Evolutionary conservation across 2,888 invertebrate species (phyloP).

Genomic region (Cheilosia variabilis): DNA sequence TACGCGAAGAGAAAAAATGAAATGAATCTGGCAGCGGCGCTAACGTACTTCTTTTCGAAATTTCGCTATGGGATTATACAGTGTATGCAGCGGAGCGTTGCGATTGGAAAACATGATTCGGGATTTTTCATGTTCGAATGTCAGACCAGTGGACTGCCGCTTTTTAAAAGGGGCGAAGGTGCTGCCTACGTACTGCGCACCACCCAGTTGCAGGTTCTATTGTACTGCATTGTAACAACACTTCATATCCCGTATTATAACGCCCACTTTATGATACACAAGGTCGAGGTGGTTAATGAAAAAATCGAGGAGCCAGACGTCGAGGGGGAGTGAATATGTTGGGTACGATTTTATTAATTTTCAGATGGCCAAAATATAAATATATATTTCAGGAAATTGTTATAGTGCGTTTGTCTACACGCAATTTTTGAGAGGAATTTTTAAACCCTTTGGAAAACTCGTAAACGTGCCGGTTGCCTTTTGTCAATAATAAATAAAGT

Average conservation of each 20-base stretch:
- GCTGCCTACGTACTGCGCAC: conserved; percentile 86
- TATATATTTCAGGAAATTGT: neutral
- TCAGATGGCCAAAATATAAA: neutral
- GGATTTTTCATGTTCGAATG: conserved; percentile 89
- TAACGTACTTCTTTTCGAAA: conserved; percentile 86
- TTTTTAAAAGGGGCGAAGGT: conserved; percentile 86
- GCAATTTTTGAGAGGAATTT: too few relatives aligned
- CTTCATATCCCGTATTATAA: conserved; percentile 86
- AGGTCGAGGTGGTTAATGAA: conserved; percentile 79
- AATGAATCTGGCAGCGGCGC: conserved; percentile 87
- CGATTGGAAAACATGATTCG: conserved; percentile 84
- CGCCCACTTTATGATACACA: conserved; percentile 85
- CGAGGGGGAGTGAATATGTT: neutral
- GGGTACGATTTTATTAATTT: neutral
- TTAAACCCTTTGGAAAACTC: too few relatives aligned
- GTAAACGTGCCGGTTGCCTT: too few relatives aligned
- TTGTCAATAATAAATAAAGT: too few relatives aligned
- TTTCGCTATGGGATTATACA: conserved; percentile 85
- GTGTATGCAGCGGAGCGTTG: conserved; percentile 85
- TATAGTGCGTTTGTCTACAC: too few relatives aligned
- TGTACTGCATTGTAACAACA: conserved; percentile 87
- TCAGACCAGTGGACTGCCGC: conserved; percentile 86
- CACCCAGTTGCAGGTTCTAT: conserved; percentile 86
- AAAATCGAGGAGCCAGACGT: conserved; percentile 69
- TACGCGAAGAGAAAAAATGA: conserved; percentile 85